A percentile compares a stretch with the other conserved stretches of the same genome.
Conservation (phyloP, 1,140 invertebrate species). For the Brachionus koreanus region DNA sequence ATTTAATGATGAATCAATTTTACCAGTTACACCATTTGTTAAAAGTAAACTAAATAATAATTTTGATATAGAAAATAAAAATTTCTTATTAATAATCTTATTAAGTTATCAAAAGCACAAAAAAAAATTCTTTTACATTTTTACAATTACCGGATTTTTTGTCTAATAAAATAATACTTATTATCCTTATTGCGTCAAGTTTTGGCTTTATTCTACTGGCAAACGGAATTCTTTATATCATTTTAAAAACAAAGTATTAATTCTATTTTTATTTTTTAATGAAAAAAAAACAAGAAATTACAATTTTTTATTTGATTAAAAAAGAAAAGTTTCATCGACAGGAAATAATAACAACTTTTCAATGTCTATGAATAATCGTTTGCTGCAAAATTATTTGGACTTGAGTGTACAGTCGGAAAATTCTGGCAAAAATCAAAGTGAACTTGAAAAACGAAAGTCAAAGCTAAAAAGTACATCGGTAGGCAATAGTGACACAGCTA, state of each 20-base stretch:
- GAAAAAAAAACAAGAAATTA: background rate
- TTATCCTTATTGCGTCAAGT: slow-evolving; percentile 10
- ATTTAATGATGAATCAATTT: background rate
- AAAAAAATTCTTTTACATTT: background rate
- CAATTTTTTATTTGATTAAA: background rate
- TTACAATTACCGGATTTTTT: background rate
- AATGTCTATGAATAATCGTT: slow-evolving; percentile 26
- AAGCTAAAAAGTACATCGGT: background rate
- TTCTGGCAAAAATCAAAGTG: background rate
- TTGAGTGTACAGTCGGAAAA: slow-evolving; percentile 28
- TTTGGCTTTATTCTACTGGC: slow-evolving; percentile 22
- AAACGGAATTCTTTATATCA: slow-evolving; percentile 31
- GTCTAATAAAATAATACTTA: slow-evolving; percentile 14
- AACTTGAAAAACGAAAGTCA: background rate
- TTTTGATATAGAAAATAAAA: background rate
- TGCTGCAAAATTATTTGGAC: slow-evolving; percentile 43
- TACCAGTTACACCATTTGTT: background rate
- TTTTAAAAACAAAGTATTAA: slow-evolving; percentile 17
- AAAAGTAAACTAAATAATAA: background rate
- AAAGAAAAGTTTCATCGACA: background rate
- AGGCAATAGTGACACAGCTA: slow-evolving; percentile 2
- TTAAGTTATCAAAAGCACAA: background rate
- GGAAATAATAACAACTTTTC: slow-evolving; percentile 14
- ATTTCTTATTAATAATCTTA: background rate
- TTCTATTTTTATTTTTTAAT: background rate